Evolutionary conservation across 2,797 vertebrate genomes (phyloP).

Genomic region (Cyclura pinguis): DNA sequence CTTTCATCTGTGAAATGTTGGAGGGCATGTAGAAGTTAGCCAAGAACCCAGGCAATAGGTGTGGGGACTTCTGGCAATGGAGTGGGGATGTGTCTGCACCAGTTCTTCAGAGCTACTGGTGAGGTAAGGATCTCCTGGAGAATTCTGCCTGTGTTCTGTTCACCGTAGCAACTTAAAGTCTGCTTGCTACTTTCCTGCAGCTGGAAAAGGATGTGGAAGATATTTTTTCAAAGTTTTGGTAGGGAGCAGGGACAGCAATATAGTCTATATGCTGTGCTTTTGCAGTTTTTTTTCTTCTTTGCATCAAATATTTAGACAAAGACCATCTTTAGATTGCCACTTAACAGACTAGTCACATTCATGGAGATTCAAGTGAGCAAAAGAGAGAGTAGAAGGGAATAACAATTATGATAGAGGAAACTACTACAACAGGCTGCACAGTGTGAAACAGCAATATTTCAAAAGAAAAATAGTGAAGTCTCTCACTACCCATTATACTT

Average conservation of each 20-base stretch:
- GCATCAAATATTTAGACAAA: background rate
- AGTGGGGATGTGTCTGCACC: too few relatives aligned
- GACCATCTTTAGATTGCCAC: background rate
- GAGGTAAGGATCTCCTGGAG: too few relatives aligned
- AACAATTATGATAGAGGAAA: background rate
- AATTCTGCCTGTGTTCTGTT: background rate
- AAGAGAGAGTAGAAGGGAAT: background rate
- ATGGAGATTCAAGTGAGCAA: background rate
- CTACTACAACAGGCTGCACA: background rate
- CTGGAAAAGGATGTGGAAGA: background rate
- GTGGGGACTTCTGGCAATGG: too few relatives aligned
- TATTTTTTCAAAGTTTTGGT: background rate
- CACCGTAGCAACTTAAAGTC: background rate
- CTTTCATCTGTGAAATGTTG: too few relatives aligned
- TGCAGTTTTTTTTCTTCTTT: background rate
- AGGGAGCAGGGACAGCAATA: background rate
- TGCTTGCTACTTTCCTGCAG: background rate
- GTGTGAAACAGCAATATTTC: constrained; percentile 24
- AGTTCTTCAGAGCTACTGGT: too few relatives aligned
- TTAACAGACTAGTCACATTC: background rate
- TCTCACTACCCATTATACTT: background rate
- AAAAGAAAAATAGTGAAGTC: constrained; percentile 18
- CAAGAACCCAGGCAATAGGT: too few relatives aligned
- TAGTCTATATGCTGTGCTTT: background rate
- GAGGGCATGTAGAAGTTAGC: too few relatives aligned